A percentile compares a stretch with the other conserved stretches of the same genome.
Conservation (phyloP, 2,113 vertebrate species). For the Aplodontia rufa region DNA sequence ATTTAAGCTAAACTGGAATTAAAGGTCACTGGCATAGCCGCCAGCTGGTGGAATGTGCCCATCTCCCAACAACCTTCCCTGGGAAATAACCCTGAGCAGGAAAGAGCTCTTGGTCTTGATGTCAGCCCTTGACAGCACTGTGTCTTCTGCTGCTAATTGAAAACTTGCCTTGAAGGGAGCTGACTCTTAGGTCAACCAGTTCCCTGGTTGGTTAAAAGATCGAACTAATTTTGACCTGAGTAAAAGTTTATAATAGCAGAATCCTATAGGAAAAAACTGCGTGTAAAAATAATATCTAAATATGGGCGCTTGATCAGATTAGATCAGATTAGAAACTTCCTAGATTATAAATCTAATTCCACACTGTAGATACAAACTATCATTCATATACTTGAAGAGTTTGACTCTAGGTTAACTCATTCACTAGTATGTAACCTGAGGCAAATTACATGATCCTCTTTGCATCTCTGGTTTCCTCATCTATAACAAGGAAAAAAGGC, state of each 20-base stretch:
- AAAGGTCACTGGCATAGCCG: conserved; percentile 66
- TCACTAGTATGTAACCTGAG: not conserved
- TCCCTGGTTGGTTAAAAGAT: conserved; percentile 41
- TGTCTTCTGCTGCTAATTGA: conserved; percentile 62
- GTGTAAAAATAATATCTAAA: conserved; percentile 53
- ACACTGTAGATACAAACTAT: not conserved
- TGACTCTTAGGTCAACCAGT: conserved; percentile 62
- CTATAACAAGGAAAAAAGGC: not conserved
- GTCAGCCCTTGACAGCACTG: conserved; percentile 11
- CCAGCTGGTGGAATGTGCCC: conserved; percentile 19
- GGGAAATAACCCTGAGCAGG: conserved; percentile 56
- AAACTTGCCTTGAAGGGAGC: conserved; percentile 66
- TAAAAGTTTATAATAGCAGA: conserved; percentile 40
- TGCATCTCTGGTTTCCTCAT: not conserved
- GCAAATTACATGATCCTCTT: not conserved
- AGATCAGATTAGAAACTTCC: conserved; percentile 14
- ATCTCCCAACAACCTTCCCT: conserved; percentile 10
- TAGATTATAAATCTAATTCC: not conserved
- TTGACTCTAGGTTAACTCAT: not conserved
- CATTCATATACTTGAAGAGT: not conserved
- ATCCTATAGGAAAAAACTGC: not conserved
- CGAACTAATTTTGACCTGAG: conserved; percentile 60
- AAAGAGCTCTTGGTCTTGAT: conserved; percentile 36
- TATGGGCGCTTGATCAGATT: conserved; percentile 18
- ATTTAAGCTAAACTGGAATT: conserved; percentile 63